Base-by-base conservation (phyloP, 92 coral and sea anemone species). In the Porites lobata region DNA sequence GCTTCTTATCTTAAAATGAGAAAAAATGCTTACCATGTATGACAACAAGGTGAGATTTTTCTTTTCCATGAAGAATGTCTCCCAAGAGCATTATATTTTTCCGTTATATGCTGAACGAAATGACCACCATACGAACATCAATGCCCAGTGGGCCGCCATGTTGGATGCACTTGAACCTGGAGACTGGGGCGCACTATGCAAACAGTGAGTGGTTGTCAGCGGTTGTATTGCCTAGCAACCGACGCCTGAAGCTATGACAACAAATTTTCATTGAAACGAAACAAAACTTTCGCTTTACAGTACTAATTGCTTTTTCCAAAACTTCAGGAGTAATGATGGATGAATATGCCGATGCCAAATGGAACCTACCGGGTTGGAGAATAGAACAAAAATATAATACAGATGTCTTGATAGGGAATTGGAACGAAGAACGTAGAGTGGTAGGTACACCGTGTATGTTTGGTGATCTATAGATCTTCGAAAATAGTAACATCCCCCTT, bases 361-460 rank as follows among this genome's bases (percentile, higher is more conserved):
- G 99, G 99, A 93, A 88, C 43, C 86, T 88, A 1, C 98, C 98
- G 43, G 98, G 98, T 29, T 98, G 99, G 99, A 91, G 96, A 91
- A 98, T 96, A 70, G 99, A 98, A 77, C 97, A 92, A 76, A 90
- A 85, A 68, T 98, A 94, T 51, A 90, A 87, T 52, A 94, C 92
- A 13, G 91, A 90, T 85, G 99, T 98, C 38, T 85, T 98, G 82
- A 95, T 98, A 57, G 99, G 99, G 13, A 98, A 98, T 57, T 98
- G 99, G 99, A 94, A 88, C 85, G 99, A 98, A 50, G 99, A 94
- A 56, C 91, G 96, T 2, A 81, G 98, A 66, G 96, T 93, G 92
- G 99, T 98, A 91, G 13, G 92, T 75, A 1, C 11, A 19, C 3
- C 0, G 47, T 38, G 47, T 38, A 38, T 38, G 47, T 38, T 38